Evolutionary conservation across 2,888 invertebrate genomes (phyloP).

Genomic region (Xylophagus ater): DNA sequence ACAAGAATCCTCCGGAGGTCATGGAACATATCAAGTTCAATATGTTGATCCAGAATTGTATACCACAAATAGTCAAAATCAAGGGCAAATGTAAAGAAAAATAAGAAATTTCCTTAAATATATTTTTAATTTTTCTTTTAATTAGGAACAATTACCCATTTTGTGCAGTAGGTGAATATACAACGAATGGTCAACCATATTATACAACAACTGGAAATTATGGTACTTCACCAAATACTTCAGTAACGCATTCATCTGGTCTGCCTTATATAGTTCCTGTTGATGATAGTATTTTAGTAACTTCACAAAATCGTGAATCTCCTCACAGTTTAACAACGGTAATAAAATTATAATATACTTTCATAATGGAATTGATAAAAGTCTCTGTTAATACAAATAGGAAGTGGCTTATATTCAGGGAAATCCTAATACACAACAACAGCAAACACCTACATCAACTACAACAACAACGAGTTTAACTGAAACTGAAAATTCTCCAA

Average conservation of each 20-base stretch:
- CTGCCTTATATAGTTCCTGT: conserved; percentile 58
- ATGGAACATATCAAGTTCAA: conserved; percentile 53
- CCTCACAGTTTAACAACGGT: conserved; percentile 59
- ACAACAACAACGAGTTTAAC: conserved; percentile 38
- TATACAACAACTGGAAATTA: conserved; percentile 54
- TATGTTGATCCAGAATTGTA: conserved; percentile 61
- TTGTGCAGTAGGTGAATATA: conserved; percentile 58
- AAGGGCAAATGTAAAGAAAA: conserved; percentile 45
- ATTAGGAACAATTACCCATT: conserved; percentile 65
- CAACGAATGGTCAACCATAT: conserved; percentile 46
- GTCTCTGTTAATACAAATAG: no score
- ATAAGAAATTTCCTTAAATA: background rate
- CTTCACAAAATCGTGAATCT: conserved; percentile 48
- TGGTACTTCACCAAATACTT: conserved; percentile 40
- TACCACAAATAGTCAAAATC: conserved; percentile 49
- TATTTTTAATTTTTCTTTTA: no score
- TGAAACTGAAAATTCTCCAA: conserved; percentile 44
- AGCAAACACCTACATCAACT: conserved; percentile 43
- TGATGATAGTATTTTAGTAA: conserved; percentile 51
- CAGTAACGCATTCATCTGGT: conserved; percentile 37
- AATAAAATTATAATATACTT: conserved; percentile 16
- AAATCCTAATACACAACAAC: conserved; percentile 32
- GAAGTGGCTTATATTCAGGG: conserved; percentile 39
- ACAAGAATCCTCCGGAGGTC: conserved; percentile 30
- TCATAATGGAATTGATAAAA: no score